A percentile compares a stretch with the other conserved stretches of the same genome.
These are phyloP conservation scores for Ailuropoda melanoleuca DNA, from an alignment of 2,113 vertebrate genomes.

Conservation along the genomic window DNA sequence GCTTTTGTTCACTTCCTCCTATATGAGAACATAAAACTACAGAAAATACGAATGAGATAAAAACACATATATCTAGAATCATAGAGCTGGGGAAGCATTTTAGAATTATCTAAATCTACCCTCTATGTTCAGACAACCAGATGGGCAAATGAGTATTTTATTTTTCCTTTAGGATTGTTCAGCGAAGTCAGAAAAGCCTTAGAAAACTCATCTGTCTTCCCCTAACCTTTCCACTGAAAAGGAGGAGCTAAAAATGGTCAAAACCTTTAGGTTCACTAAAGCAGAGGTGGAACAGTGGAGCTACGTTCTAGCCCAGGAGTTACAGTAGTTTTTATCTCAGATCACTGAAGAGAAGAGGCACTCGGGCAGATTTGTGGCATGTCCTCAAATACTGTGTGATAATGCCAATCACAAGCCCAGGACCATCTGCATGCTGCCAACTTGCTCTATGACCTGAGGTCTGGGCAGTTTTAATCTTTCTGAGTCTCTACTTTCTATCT, in stretches of 20 bases:
- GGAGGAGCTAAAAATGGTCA: background rate
- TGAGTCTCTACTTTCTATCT: background rate
- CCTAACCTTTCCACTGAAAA: background rate
- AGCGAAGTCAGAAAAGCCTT: constrained; percentile 2
- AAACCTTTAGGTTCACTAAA: background rate
- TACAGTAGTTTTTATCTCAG: background rate
- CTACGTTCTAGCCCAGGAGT: background rate
- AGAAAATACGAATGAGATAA: background rate
- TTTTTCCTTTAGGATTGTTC: constrained; percentile 22
- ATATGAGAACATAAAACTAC: constrained; percentile 53
- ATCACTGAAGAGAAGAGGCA: background rate
- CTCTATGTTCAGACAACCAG: background rate
- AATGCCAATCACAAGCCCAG: background rate
- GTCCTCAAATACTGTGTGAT: background rate
- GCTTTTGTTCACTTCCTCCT: constrained; percentile 62
- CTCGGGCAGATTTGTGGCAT: background rate
- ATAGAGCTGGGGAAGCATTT: background rate
- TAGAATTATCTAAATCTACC: constrained; percentile 2
- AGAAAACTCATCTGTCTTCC: background rate
- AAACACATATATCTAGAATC: background rate
- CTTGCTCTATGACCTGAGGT: background rate
- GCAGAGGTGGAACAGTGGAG: background rate
- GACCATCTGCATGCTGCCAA: background rate
- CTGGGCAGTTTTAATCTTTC: background rate
- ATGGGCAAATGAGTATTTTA: background rate